Evolutionary conservation across 2,888 invertebrate genomes (phyloP), one percentile per base, ranked within the genome.

Genomic region (Pristionchus maxplancki): DNA sequence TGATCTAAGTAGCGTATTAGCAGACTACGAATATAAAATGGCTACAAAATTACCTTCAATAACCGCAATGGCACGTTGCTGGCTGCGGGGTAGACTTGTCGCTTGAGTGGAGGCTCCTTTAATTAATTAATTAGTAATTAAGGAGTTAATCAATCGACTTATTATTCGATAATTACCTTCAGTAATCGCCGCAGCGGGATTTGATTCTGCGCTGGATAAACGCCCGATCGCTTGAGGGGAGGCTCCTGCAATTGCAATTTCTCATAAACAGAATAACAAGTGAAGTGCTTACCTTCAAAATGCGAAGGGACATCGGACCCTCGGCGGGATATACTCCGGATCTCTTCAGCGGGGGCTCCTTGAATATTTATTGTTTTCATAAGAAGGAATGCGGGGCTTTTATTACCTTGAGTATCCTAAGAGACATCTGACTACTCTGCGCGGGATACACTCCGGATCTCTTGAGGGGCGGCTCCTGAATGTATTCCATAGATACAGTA

Each of bases 281-380:
- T 40, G 28, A 31, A 50, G 13, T 81, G 37, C 28, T 28, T 50
- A 81, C 81, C 50, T 81, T 81, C 31, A 81, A 48, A 48, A 81
- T 48, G 24, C 81, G 48, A 24, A 28, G 48, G 15, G 81, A 48
- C 48, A 50, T 81, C 37, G 34, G 48, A 40, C 50, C 81, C 37
- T 50, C n/a, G 0, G 81, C 48, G 50, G 81, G 78, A 28, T 78
- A 78, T 13, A 44, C 37, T n/a, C 44, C 78, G n/a, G 78, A 40
- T 78, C 78, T 20, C 44, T 78, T 78, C 40, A 78, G 78, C n/a
- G 78, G 78, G 15, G 78, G 78, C 78, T 78, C 78, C 78, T 78
- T 40, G 40, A 78, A 78, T 44, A 44, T 44, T 78, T 78, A 28
- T 40, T 40, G 20, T 40, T n/a, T 78, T 78, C 34, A 15, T 11